A percentile compares a stretch with the other conserved stretches of the same genome.
phyloP scores from a whole-genome alignment of 1,140 invertebrate species.

The Lutraria rhynchaena region DNA sequence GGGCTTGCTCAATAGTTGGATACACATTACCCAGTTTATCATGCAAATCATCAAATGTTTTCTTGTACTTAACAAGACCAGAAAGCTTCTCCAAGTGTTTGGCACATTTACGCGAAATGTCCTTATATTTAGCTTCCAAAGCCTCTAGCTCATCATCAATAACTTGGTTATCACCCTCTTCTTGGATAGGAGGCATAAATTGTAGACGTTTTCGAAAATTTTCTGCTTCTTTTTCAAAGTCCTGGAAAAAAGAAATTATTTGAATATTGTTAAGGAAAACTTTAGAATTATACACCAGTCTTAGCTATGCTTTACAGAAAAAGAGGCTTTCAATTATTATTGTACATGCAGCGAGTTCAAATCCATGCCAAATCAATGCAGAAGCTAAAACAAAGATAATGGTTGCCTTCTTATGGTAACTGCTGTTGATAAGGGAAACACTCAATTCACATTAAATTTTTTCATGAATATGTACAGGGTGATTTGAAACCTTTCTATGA shows the following conservation, averaged over 20 bases:
- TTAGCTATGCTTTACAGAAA: too few relatives aligned
- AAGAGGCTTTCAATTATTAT: too few relatives aligned
- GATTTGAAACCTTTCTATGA: too few relatives aligned
- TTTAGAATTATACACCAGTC: too few relatives aligned
- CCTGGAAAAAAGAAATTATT: constrained; percentile 71
- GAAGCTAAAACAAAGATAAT: too few relatives aligned
- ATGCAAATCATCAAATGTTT: constrained; percentile 81
- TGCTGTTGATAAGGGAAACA: too few relatives aligned
- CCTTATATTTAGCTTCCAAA: constrained; percentile 76
- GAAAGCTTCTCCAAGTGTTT: constrained; percentile 75
- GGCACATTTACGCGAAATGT: constrained; percentile 73
- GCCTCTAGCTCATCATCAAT: constrained; percentile 78
- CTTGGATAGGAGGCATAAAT: constrained; percentile 74
- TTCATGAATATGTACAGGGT: too few relatives aligned
- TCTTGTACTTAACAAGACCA: constrained; percentile 72
- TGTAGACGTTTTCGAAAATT: constrained; percentile 74
- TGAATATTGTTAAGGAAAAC: too few relatives aligned
- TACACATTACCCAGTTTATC: constrained; percentile 91
- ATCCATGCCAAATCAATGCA: too few relatives aligned
- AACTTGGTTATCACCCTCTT: constrained; percentile 72
- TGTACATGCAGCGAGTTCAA: too few relatives aligned
- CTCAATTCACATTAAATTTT: too few relatives aligned
- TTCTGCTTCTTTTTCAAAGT: constrained; percentile 76
- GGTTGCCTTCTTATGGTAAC: too few relatives aligned
- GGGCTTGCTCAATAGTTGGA: constrained; percentile 91